These are phyloP conservation scores for Mirounga angustirostris DNA, from an alignment of 2,113 vertebrate genomes.

Conservation along the genomic window DNA sequence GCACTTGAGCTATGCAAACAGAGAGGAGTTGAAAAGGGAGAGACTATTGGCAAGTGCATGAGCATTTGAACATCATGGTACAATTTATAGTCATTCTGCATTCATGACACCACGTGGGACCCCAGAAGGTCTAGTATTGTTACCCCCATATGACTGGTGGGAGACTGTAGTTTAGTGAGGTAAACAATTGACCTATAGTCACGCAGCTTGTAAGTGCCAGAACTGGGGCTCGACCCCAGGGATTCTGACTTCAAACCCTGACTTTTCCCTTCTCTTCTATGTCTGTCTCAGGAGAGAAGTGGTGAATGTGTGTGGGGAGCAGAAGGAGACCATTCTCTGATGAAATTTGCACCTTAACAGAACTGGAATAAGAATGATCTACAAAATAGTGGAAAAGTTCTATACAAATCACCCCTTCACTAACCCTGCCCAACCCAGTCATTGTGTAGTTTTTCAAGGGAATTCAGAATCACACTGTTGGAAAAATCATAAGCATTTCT, in stretches of 20 bases:
- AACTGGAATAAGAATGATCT: neutral
- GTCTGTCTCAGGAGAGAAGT: neutral
- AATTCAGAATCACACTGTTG: neutral
- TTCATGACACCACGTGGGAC: neutral
- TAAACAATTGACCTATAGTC: neutral
- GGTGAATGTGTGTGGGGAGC: neutral
- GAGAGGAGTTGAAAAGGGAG: neutral
- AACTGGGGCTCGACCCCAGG: neutral
- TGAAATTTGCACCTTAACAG: neutral
- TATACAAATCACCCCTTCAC: neutral
- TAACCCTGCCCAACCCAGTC: neutral
- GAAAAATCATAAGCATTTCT: neutral
- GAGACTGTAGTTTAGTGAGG: neutral
- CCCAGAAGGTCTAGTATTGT: neutral
- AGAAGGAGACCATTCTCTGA: neutral
- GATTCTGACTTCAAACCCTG: neutral
- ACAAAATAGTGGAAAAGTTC: neutral
- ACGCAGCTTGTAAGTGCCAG: neutral
- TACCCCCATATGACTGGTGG: neutral
- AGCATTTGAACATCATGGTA: neutral
- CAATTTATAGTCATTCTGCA: neutral
- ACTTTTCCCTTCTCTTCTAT: neutral
- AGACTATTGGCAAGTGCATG: neutral
- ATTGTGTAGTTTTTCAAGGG: neutral
- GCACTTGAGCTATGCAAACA: neutral